Evolutionary conservation across 2,888 invertebrate species (phyloP), one percentile per base, ranked within the genome.

Genomic region (Drosophila mimetica): DNA sequence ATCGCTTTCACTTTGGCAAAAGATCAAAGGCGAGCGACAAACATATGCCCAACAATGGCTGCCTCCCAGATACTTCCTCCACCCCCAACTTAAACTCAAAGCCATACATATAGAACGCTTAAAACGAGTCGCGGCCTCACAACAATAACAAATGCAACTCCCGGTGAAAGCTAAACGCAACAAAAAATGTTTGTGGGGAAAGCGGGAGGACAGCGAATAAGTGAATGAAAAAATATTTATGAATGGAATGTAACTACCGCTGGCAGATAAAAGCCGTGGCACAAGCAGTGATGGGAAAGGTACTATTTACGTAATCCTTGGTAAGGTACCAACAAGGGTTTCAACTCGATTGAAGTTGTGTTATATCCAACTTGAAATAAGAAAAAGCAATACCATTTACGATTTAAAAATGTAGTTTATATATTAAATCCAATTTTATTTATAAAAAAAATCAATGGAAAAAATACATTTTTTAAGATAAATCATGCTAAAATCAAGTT

Each of bases 191-290:
- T 61, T 47, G 37, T 28, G 61, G 61, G 47, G 22, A 30, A 16
- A 20, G 14, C 13, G 22, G 44, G 32, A 13, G 30, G 34, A 22
- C 28, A 13, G 52, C 36, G 48, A 58, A 72, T 82, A 83, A 87
- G 77, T 87, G 83, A 88, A 83, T 87, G 88, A 85, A 87, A 63
- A 86, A 73, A 74, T 87, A 77, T 77, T 86, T 74, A 77, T 88
- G 83, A 83, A 83, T 88, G 83, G 80, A 79, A 87, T 87, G 88
- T 65, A 86, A 82, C 88, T 87, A 81, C 77, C 75, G 76, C 61
- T 67, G 77, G 69, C 73, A 86, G 81, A 82, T 82, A 82, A 82
- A 82, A 82, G 81, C 81, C 85, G 75, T 67, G 77, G 71, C 55
- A n/a, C 22, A 52, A 32, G 8, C 54, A 57, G 55, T 53, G 55